phyloP scores from a whole-genome alignment of 2,113 vertebrate species.

The Eublepharis macularius region DNA sequence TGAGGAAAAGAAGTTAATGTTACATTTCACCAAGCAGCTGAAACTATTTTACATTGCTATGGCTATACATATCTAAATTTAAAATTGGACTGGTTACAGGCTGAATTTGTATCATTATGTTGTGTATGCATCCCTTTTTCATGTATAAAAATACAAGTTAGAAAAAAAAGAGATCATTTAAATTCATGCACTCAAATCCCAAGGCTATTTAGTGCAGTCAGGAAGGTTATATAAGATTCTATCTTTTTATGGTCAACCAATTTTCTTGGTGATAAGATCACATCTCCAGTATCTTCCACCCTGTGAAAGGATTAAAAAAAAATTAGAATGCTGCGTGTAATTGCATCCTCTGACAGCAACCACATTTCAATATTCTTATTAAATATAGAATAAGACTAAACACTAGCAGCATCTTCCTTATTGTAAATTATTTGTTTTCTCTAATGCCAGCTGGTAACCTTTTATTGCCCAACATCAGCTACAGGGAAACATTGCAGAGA shows the following conservation, averaged over 20 bases:
- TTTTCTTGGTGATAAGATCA: neutral
- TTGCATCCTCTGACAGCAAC: conserved; percentile 30
- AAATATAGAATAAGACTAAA: conserved; percentile 64
- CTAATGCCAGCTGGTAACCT: conserved; percentile 53
- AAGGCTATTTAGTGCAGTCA: conserved; percentile 1
- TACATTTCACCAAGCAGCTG: neutral
- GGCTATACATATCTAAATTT: neutral
- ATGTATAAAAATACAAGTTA: neutral
- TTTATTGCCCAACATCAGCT: conserved; percentile 53
- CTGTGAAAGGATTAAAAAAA: neutral
- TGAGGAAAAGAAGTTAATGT: neutral
- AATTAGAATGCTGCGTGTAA: conserved; percentile 21
- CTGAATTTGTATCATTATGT: neutral
- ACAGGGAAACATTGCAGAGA: conserved; percentile 38
- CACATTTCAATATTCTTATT: conserved; percentile 60
- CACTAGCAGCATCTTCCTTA: conserved; percentile 41
- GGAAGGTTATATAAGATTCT: conserved; percentile 10
- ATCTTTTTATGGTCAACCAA: neutral
- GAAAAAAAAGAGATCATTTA: neutral
- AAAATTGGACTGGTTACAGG: neutral
- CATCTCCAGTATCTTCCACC: conserved; percentile 17
- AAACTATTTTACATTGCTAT: neutral
- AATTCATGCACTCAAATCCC: neutral
- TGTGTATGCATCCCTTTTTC: neutral
- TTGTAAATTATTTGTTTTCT: conserved; percentile 49